Evolutionary conservation across 2,888 invertebrate species (phyloP).

Genomic region (Callinectes sapidus): DNA sequence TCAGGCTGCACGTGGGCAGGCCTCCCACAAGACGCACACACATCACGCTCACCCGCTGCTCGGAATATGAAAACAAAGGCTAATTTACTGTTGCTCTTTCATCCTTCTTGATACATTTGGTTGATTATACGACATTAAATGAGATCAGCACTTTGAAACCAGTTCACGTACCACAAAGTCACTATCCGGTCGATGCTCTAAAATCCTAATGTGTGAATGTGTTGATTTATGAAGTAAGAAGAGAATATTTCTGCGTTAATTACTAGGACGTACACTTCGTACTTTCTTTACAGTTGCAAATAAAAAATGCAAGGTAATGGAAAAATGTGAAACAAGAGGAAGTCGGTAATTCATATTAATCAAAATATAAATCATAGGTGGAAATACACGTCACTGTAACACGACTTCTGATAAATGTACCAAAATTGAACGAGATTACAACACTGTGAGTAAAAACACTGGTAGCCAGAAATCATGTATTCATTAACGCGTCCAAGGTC

Average conservation of each 20-base stretch:
- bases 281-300: neutral
- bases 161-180: neutral
- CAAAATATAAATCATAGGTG: neutral
- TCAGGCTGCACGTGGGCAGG: neutral
- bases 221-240: neutral
- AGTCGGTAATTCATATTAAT: neutral
- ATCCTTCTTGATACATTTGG: neutral
- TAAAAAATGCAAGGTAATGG: neutral
- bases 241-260: neutral
- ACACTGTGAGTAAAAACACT: neutral
- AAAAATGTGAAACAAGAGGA: neutral
- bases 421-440: neutral
- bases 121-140: neutral
- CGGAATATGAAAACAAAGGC: neutral
- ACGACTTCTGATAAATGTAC: neutral
- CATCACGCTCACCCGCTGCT: neutral
- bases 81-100: neutral
- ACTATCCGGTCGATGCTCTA: neutral
- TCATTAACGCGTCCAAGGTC: neutral
- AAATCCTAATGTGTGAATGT: too few species aligned
- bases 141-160: neutral
- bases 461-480: neutral
- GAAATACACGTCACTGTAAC: neutral
- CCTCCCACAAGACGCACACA: neutral
- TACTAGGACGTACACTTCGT: neutral